Base-by-base conservation (phyloP, 2,113 vertebrate genomes). In the Ctenodactylus gundi region DNA sequence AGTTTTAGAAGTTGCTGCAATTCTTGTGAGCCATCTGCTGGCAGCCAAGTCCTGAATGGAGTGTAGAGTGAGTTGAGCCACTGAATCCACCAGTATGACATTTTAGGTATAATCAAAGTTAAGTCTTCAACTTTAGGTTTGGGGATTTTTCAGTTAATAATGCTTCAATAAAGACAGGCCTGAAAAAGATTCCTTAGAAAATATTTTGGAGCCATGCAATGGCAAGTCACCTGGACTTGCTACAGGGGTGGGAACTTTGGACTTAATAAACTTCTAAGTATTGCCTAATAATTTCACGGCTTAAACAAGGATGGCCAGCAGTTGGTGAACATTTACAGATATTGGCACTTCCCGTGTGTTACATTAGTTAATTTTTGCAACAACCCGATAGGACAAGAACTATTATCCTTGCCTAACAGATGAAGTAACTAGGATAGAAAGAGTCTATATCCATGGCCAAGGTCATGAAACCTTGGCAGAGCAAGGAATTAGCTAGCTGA, bases 11-110 rank as follows among this genome's bases (percentile, higher is more conserved):
- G 36, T 25, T 21, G 25, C 39, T 0, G 18, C 46, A 23, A 83
- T 80, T 85, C 73, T 58, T 85, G 70, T 94, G 85, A 85, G 93
- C 87, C 96, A 94, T 94, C 97, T 97, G 44, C 94, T 95, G 97
- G 91, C 0, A 58, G 27, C 18, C 3, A 73, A 86, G 62, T 83
- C 89, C 44, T 23, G 23, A 4, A 4, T n/a, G 76, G 13, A n/a
- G n/a, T n/a, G n/a, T n/a, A n/a, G n/a, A n/a, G n/a, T n/a, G n/a
- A n/a, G n/a, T n/a, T n/a, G n/a, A n/a, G n/a, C n/a, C 31, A 14
- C 51, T 70, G 90, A 84, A 46, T 31, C 23, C 34, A 73, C n/a
- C 55, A 0, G 1, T 20, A 41, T 6, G 29, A 49, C 46, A 60
- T 49, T 85, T 57, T 20, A 76, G 6, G 34, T 77, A 60, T n/a